A percentile compares a stretch with the other conserved stretches of the same genome.
Conservation (phyloP, 2,113 vertebrate species). For the Perca fluviatilis region DNA sequence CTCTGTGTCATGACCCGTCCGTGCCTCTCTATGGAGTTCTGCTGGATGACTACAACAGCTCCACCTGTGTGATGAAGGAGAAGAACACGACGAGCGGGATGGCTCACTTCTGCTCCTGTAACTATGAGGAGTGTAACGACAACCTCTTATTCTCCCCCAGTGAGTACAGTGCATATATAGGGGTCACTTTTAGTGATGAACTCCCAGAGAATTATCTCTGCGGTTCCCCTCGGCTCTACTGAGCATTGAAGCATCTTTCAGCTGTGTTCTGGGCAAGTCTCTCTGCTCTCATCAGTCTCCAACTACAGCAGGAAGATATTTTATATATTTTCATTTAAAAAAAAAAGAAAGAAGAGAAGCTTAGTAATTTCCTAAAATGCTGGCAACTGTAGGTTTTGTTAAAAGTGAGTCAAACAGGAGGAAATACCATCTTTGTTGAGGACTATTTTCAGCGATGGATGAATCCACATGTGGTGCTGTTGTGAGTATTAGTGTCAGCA, state of each 20-base stretch:
- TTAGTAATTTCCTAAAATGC: too few species aligned
- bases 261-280: neutral
- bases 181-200: neutral
- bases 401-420: too few species aligned
- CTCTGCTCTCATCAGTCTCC: neutral
- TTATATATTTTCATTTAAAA: too few species aligned
- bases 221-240: too few species aligned
- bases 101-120: constrained; percentile 92
- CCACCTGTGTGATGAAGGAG: constrained; percentile 91
- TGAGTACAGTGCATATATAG: constrained; percentile 71
- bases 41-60: constrained; percentile 87
- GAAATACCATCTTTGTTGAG: too few species aligned
- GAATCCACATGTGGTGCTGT: too few species aligned
- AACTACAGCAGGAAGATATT: neutral
- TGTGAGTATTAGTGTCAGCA: too few species aligned
- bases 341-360: too few species aligned
- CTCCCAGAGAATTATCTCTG: too few species aligned
- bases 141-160: constrained; percentile 85
- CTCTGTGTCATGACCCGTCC: constrained; percentile 90
- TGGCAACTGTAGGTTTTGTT: too few species aligned
- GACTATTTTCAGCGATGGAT: too few species aligned
- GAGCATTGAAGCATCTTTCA: neutral
- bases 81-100: constrained; percentile 82
- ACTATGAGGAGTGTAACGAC: constrained; percentile 88
- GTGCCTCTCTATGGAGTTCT: constrained; percentile 83